Conservation (phyloP, 2,888 invertebrate species). For the Caenorhabditis virilis region DNA sequence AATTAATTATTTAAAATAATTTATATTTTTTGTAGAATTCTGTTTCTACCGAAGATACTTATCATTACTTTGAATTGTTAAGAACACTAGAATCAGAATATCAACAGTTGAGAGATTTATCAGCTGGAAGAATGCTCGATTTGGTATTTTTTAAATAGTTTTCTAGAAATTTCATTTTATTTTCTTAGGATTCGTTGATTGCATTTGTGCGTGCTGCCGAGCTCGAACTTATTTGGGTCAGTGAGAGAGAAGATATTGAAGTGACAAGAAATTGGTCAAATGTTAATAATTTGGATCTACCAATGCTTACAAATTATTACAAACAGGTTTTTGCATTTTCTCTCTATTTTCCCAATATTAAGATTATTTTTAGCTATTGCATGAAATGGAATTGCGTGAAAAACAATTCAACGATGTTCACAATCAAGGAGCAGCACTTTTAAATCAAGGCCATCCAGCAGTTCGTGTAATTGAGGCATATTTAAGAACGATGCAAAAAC, state of each 20-base stretch:
- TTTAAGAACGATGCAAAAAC: constrained; percentile 89
- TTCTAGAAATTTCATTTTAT: neutral
- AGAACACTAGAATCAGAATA: constrained; percentile 90
- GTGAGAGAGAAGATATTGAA: constrained; percentile 93
- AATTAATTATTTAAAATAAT: too few relatives aligned
- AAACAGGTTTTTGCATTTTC: too few relatives aligned
- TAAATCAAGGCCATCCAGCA: constrained; percentile 93
- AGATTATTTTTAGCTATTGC: constrained; percentile 80
- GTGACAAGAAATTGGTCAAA: constrained; percentile 91
- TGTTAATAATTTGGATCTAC: constrained; percentile 87
- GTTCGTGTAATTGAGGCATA: constrained; percentile 89
- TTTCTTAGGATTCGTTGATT: constrained; percentile 79
- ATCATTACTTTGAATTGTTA: constrained; percentile 87
- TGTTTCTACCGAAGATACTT: constrained; percentile 82
- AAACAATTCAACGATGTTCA: constrained; percentile 93
- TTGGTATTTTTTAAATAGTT: constrained; percentile 70
- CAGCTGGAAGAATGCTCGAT: constrained; percentile 84
- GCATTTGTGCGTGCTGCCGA: constrained; percentile 82
- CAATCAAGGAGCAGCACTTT: constrained; percentile 90
- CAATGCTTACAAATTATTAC: constrained; percentile 75
- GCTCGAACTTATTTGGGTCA: constrained; percentile 89
- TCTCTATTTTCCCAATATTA: constrained; percentile 2
- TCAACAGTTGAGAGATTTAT: constrained; percentile 81
- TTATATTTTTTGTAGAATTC: too few relatives aligned
- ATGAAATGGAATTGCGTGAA: constrained; percentile 91